Percentiles rank a stretch among this genome's conserved stretches.
phyloP scores from a whole-genome alignment of 2,113 vertebrate genomes.

The Centropus bengalensis region DNA sequence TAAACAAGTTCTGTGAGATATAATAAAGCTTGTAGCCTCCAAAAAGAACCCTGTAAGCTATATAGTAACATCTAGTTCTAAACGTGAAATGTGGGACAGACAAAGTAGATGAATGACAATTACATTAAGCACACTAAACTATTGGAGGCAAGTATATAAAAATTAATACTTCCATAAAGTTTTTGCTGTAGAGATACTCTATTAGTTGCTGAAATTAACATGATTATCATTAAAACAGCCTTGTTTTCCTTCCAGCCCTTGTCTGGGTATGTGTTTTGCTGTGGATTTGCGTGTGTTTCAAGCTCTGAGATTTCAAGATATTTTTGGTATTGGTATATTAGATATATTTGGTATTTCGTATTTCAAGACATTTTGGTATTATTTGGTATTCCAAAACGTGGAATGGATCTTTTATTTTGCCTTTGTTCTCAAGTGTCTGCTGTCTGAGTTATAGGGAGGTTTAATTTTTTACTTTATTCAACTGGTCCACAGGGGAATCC shows the following conservation, averaged over 20 bases:
- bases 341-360: too few relatives aligned
- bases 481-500: not conserved
- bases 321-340: too few relatives aligned
- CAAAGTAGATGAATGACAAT: not conserved
- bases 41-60: not conserved
- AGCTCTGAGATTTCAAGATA: not conserved
- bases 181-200: not conserved
- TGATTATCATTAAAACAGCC: not conserved
- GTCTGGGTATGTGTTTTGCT: not conserved
- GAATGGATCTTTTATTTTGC: not conserved
- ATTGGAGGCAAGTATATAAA: not conserved
- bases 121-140: not conserved
- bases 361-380: too few relatives aligned
- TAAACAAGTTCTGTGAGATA: not conserved
- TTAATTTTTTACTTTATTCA: slow-evolving; percentile 1
- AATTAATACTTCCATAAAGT: not conserved
- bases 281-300: not conserved
- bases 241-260: not conserved
- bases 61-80: not conserved
- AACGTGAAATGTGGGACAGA: not conserved
- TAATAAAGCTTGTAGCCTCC: not conserved
- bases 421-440: not conserved
- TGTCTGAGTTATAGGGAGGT: not conserved
- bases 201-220: not conserved
- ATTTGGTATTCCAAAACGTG: too few relatives aligned